Percentiles rank a stretch among this genome's conserved stretches.
phyloP scores from a whole-genome alignment of 2,113 vertebrate species.

The Trogon melanurus region DNA sequence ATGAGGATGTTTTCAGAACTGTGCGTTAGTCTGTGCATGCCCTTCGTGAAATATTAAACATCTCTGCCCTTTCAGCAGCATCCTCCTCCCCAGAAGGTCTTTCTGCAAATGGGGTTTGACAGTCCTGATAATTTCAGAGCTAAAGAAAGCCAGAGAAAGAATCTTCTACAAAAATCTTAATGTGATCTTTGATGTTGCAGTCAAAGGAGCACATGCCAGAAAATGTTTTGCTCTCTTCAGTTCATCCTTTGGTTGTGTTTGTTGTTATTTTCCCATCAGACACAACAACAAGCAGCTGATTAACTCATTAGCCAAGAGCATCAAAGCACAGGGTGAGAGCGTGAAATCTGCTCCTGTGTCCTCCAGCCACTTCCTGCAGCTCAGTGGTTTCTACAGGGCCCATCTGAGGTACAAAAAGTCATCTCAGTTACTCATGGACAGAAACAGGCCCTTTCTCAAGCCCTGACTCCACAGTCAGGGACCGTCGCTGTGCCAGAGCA shows the following conservation, averaged over 20 bases:
- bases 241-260: constrained; percentile 28
- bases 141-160: not conserved
- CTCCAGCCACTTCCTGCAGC: not conserved
- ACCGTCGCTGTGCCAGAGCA: rapidly evolving
- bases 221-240: constrained; percentile 20
- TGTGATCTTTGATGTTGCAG: constrained; percentile 48
- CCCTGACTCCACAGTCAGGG: not conserved
- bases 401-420: not conserved
- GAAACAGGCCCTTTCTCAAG: not conserved
- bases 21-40: not conserved
- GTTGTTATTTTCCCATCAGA: constrained; percentile 44
- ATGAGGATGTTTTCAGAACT: constrained; percentile 49
- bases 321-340: not conserved
- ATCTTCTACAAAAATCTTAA: constrained; percentile 20
- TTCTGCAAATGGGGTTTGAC: constrained; percentile 29
- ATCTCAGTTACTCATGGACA: rapidly evolving
- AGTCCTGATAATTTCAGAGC: not conserved
- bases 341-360: not conserved
- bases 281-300: constrained; percentile 1
- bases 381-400: not conserved
- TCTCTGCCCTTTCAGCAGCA: not conserved
- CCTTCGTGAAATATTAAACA: constrained; percentile 59
- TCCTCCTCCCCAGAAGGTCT: constrained; percentile 19
- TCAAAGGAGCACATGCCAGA: constrained; percentile 47
- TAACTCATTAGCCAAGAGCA: constrained; percentile 29